Evolutionary conservation across 2,888 invertebrate genomes (phyloP), one percentile per base, ranked within the genome.

Genomic region (Acrobasis suavella): DNA sequence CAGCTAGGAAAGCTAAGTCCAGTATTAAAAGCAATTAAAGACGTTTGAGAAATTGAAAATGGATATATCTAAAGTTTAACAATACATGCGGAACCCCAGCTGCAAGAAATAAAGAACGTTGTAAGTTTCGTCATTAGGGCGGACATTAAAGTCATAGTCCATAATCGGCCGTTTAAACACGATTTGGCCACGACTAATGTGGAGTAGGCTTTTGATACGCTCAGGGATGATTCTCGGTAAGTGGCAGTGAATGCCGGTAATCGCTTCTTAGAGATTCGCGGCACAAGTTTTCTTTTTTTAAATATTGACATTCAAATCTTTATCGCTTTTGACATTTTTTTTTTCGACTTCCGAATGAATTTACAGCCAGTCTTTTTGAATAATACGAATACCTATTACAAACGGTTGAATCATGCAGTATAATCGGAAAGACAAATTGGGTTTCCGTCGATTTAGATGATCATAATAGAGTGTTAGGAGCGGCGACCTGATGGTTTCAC

Each of bases 161-260:
- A 59, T 63, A 63, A 63, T 63, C 59, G 62, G 42, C 42, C 62
- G 63, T 63, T 63, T 59, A 59, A 58, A 58, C 46, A 49, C 52
- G 56, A 54, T 63, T 63, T 54, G 63, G 37, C 56, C 54, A 39
- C 54, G 49, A 54, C 63, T 63, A 63, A 63, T 59, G 63, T 59
- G 54, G 54, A 54, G 54, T 39, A 50, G 50, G 49, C 62, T 50
- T 62, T 62, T 49, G 37, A 55, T 46, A 61, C 22, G 42, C 56
- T 49, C 42, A 62, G 62, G 62, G 49, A 49, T 55, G 61, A 52
- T 61, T 61, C 54, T 22, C 22, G 8, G 56, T 42, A 56, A 56
- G 17, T 42, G 56, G 42, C 14, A 42, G 56, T 42, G 22, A 42
- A 56, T 14, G 50, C 50, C 50, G 22, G 50, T 50, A 59, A 59